These are phyloP conservation scores for Brachymystax lenok DNA, from an alignment of 2,797 vertebrate species.

Conservation along the genomic window DNA sequence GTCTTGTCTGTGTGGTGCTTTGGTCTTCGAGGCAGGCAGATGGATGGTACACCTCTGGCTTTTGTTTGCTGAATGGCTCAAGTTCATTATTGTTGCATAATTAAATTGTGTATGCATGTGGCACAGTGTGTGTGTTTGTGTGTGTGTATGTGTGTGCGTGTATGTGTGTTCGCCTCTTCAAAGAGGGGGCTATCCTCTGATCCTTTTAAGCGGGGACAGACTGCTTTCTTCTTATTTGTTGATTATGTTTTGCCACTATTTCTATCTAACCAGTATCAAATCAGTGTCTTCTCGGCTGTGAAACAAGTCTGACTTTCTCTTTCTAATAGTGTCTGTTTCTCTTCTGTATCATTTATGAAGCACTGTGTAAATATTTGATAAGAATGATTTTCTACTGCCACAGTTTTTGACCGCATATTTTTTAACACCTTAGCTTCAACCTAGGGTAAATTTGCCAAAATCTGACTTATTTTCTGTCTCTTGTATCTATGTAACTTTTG, in stretches of 20 bases:
- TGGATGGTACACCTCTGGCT: constrained; percentile 45
- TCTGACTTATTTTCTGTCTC: constrained; percentile 37
- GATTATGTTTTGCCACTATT: constrained; percentile 18
- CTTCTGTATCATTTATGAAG: constrained; percentile 61
- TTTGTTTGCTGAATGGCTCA: constrained; percentile 38
- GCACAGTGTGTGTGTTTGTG: neutral
- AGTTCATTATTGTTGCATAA: constrained; percentile 39
- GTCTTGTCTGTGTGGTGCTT: neutral
- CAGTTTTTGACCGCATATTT: constrained; percentile 48
- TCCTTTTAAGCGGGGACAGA: constrained; percentile 18
- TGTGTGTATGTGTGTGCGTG: neutral
- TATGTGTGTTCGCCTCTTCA: constrained; percentile 37
- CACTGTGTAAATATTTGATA: constrained; percentile 71
- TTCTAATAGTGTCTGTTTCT: constrained; percentile 33
- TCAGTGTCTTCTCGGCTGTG: neutral
- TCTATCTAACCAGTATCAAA: neutral
- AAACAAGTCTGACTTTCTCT: constrained; percentile 15
- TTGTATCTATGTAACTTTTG: constrained; percentile 53
- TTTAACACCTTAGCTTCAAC: constrained; percentile 48
- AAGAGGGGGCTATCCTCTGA: constrained; percentile 24
- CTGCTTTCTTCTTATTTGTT: constrained; percentile 16
- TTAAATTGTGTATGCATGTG: constrained; percentile 28
- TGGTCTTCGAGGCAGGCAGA: constrained; percentile 29
- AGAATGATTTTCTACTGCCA: constrained; percentile 58
- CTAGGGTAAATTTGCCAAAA: constrained; percentile 22